A percentile compares a stretch with the other conserved stretches of the same genome.
Conservation (phyloP, 1,140 invertebrate species). For the Panonychus citri region DNA sequence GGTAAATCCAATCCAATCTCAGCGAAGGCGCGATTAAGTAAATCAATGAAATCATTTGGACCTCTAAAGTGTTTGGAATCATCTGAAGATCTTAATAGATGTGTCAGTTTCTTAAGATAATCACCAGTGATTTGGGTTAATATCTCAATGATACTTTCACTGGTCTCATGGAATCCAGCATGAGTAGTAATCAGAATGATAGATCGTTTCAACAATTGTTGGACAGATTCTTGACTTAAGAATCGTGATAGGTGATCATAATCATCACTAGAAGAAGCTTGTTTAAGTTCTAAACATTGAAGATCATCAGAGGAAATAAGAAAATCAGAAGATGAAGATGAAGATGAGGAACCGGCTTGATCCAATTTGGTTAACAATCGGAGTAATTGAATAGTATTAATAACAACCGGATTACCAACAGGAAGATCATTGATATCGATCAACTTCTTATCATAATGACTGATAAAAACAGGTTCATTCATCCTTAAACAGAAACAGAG, state of each 20-base stretch:
- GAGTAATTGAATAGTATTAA: background rate
- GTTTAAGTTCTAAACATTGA: background rate
- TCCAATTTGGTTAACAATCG: background rate
- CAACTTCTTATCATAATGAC: background rate
- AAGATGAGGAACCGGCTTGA: no score
- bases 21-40: background rate
- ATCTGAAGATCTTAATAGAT: constrained; percentile 30
- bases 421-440: background rate
- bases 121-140: background rate
- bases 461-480: background rate
- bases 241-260: background rate
- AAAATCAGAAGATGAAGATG: background rate
- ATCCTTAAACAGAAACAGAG: no score
- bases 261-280: background rate
- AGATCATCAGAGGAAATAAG: background rate
- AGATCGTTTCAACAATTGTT: background rate
- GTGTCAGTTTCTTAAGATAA: constrained; percentile 11
- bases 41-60: background rate
- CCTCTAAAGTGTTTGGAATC: constrained; percentile 22
- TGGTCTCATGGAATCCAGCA: background rate
- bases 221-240: background rate
- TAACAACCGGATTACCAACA: background rate
- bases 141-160: background rate
- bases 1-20: background rate
- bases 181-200: background rate